These are phyloP conservation scores for Cylindroiulus punctatus DNA, from an alignment of 2,888 invertebrate species.

Conservation along the genomic window DNA sequence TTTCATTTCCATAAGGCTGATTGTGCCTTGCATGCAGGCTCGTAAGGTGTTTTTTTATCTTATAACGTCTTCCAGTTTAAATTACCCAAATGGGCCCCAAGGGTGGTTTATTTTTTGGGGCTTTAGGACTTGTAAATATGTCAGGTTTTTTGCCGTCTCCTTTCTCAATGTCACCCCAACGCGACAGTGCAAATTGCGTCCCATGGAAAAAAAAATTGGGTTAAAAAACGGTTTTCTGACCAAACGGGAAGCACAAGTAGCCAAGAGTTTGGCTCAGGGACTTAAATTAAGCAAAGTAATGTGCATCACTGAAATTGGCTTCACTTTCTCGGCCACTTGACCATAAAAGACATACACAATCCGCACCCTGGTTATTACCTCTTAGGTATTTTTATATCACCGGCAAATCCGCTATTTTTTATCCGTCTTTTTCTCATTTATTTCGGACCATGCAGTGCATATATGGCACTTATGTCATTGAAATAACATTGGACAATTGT, in stretches of 20 bases:
- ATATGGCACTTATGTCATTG: not conserved
- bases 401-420: not conserved
- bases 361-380: slow-evolving; percentile 2
- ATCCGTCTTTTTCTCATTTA: not conserved
- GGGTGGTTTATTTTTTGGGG: not conserved
- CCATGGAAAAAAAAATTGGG: slow-evolving; percentile 1
- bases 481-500: slow-evolving; percentile 19
- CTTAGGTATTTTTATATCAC: slow-evolving; percentile 45
- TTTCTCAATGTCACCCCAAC: slow-evolving; percentile 28
- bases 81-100: slow-evolving; percentile 36
- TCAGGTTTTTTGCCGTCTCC: slow-evolving; percentile 5
- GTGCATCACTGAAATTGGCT: slow-evolving; percentile 11
- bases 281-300: slow-evolving; percentile 43
- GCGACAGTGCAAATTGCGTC: slow-evolving; percentile 34
- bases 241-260: slow-evolving; percentile 21
- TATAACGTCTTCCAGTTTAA: not conserved
- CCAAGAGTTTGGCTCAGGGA: slow-evolving; percentile 2
- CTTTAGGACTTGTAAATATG: slow-evolving; percentile 26
- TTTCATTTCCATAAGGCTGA: too few species aligned
- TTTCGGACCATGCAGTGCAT: not conserved
- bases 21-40: not conserved
- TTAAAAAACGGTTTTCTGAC: slow-evolving; percentile 14
- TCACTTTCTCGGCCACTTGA: slow-evolving; percentile 13
- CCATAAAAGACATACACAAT: slow-evolving; percentile 10
- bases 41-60: not conserved